Conservation (phyloP, 2,888 invertebrate species). For the Drosophila anomalata region DNA sequence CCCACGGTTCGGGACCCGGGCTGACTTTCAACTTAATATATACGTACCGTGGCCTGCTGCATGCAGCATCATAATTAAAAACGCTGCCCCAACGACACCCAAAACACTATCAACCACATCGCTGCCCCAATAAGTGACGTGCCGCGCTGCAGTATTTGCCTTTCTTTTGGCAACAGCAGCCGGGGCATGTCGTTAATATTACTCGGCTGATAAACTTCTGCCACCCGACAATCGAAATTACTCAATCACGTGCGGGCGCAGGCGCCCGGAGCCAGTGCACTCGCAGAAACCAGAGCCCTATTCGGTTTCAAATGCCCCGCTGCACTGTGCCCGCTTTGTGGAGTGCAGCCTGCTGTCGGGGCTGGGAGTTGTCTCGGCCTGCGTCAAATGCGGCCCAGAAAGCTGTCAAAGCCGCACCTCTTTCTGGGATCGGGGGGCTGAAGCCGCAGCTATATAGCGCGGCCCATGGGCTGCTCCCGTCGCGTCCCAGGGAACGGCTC, state of each 20-base stretch:
- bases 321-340: not conserved
- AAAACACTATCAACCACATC: conserved; percentile 36
- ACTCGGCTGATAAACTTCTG: conserved; percentile 79
- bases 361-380: conserved; percentile 34
- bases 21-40: conserved; percentile 57
- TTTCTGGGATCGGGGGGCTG: conserved; percentile 34
- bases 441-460: conserved; percentile 8
- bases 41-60: conserved; percentile 26
- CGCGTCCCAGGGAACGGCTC: conserved; percentile 34
- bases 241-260: conserved; percentile 68
- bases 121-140: conserved; percentile 66
- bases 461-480: conserved; percentile 25
- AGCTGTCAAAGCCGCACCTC: conserved; percentile 71
- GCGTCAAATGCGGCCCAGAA: conserved; percentile 70
- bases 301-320: not conserved
- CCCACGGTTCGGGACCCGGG: conserved; percentile 36
- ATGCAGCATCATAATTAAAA: conserved; percentile 73
- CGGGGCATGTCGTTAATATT: conserved; percentile 75
- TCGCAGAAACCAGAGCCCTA: not conserved
- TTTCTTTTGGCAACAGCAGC: conserved; percentile 73
- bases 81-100: conserved; percentile 68
- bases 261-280: conserved; percentile 32
- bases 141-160: conserved; percentile 73
- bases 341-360: conserved; percentile 5
- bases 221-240: conserved; percentile 79